Percentiles rank a stretch among this genome's conserved stretches.
Evolutionary conservation across 2,113 vertebrate genomes (phyloP).

Genomic region (Aldabrachelys gigantea): DNA sequence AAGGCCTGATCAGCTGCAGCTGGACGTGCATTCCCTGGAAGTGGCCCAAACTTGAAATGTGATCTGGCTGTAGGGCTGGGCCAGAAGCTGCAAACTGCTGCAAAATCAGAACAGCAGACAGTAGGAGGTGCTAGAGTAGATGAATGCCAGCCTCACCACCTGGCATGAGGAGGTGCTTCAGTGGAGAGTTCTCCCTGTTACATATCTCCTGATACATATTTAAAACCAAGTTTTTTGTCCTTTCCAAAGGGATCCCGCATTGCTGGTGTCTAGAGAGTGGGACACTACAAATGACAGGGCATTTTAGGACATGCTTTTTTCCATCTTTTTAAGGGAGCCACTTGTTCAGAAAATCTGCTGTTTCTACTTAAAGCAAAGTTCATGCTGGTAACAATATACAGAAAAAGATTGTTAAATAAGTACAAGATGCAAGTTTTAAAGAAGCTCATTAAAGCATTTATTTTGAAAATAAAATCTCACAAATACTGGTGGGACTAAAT

Average conservation of each 20-base stretch:
- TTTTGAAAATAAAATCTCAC: not conserved
- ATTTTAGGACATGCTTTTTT: constrained; percentile 48
- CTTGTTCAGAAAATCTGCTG: constrained; percentile 48
- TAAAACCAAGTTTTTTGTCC: constrained; percentile 37
- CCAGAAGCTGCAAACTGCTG: not conserved
- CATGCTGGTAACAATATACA: not conserved
- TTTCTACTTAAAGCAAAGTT: constrained; percentile 42
- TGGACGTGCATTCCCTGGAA: not conserved
- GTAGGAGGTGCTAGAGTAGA: not conserved
- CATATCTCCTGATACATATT: not conserved
- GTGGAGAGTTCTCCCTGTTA: not conserved
- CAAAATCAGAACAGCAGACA: not conserved
- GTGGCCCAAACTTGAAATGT: not conserved
- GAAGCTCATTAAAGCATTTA: not conserved
- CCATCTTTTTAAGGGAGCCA: constrained; percentile 23
- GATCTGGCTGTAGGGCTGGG: not conserved
- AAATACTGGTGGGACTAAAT: not conserved
- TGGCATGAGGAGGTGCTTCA: not conserved
- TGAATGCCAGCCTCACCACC: not conserved
- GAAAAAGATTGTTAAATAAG: constrained; percentile 20
- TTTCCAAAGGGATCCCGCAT: constrained; percentile 48
- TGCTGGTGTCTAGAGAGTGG: constrained; percentile 35
- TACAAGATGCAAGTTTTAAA: not conserved
- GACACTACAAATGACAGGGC: constrained; percentile 27
- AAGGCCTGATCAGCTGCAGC: not conserved